phyloP scores from a whole-genome alignment of 2,888 invertebrate genomes.

The Sepioteuthis lessoniana region DNA sequence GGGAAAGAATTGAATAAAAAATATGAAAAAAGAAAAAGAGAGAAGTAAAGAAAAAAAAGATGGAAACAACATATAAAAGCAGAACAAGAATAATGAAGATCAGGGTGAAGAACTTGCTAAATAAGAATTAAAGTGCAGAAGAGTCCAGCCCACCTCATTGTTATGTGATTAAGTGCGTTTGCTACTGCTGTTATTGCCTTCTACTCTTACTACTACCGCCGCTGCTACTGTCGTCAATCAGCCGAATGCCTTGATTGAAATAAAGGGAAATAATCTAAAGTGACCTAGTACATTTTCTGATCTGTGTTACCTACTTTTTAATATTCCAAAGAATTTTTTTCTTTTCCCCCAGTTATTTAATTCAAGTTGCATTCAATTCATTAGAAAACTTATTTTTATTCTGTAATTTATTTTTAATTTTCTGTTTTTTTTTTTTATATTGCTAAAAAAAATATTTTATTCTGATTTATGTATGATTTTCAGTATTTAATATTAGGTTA shows the following conservation, averaged over 20 bases:
- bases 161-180: conserved; percentile 14
- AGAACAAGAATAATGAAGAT: background rate
- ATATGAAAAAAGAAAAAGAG: background rate
- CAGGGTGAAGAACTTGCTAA: background rate
- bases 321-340: background rate
- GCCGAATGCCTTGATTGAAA: conserved; percentile 18
- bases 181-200: conserved; percentile 23
- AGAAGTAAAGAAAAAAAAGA: background rate
- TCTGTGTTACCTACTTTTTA: background rate
- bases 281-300: conserved; percentile 4
- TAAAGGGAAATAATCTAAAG: conserved; percentile 6
- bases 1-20: background rate
- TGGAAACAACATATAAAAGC: background rate
- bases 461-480: no score
- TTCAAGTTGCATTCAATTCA: background rate
- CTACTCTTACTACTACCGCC: background rate
- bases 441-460: background rate
- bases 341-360: background rate
- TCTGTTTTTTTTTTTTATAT: background rate
- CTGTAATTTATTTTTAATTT: background rate
- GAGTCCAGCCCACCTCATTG: conserved; percentile 15
- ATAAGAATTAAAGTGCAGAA: background rate
- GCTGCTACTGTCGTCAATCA: background rate
- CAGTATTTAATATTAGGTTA: no score
- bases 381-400: background rate